A percentile compares a stretch with the other conserved stretches of the same genome.
phyloP scores from a whole-genome alignment of 2,888 invertebrate genomes.

The Chrysolina haemoptera region DNA sequence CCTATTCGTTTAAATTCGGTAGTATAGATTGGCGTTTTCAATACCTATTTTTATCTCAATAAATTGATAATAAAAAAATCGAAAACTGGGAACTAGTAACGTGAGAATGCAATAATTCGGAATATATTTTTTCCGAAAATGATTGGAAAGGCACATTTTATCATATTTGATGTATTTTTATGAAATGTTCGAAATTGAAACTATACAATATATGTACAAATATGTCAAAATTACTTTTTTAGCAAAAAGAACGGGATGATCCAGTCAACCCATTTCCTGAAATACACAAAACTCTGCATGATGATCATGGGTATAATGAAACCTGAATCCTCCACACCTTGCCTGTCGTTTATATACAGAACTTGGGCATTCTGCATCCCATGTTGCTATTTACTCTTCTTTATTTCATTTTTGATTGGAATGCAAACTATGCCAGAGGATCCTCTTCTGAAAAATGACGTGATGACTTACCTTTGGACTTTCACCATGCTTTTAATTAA shows the following conservation, averaged over 20 bases:
- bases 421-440: not conserved
- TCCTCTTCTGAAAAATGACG: not conserved
- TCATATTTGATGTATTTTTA: too few species aligned
- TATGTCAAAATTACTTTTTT: too few species aligned
- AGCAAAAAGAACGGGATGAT: not conserved
- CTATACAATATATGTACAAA: too few species aligned
- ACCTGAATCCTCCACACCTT: not conserved
- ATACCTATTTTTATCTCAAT: too few species aligned
- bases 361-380: not conserved
- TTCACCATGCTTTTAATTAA: not conserved
- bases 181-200: too few species aligned
- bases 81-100: too few species aligned
- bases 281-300: not conserved
- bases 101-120: too few species aligned
- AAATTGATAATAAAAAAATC: too few species aligned
- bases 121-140: too few species aligned
- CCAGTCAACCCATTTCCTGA: not conserved
- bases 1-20: too few species aligned
- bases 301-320: not conserved
- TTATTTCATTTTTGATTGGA: not conserved
- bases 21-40: too few species aligned
- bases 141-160: too few species aligned
- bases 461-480: slow-evolving; percentile 4
- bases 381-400: not conserved
- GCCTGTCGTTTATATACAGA: not conserved